phyloP scores from a whole-genome alignment of 2,888 invertebrate species.

The Pollenia labialis region DNA sequence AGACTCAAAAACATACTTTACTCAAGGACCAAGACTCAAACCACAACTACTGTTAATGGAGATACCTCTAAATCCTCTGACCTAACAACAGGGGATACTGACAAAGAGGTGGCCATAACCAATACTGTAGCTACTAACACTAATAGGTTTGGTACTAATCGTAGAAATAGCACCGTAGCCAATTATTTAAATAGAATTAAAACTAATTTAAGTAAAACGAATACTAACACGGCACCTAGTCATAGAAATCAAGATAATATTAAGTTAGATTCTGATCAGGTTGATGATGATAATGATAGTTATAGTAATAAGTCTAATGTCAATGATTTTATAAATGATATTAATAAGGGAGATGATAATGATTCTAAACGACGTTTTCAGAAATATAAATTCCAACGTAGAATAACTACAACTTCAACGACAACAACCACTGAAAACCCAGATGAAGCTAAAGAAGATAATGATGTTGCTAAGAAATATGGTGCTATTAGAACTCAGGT shows the following conservation, averaged over 20 bases:
- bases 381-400: slow-evolving; percentile 82
- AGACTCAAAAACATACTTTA: slow-evolving; percentile 73
- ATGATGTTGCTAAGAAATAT: slow-evolving; percentile 51
- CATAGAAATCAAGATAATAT: slow-evolving; percentile 67
- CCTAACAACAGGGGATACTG: slow-evolving; percentile 56
- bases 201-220: slow-evolving; percentile 76
- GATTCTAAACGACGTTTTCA: slow-evolving; percentile 84
- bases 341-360: slow-evolving; percentile 78
- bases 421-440: slow-evolving; percentile 54
- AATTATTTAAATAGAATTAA: slow-evolving; percentile 79
- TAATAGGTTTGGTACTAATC: slow-evolving; percentile 75
- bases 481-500: slow-evolving; percentile 69
- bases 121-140: slow-evolving; percentile 64
- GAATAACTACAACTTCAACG: slow-evolving; percentile 75
- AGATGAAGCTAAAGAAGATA: slow-evolving; percentile 66
- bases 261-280: slow-evolving; percentile 46
- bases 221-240: slow-evolving; percentile 74
- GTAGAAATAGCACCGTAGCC: slow-evolving; percentile 80
- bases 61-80: slow-evolving; percentile 63
- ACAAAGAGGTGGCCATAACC: slow-evolving; percentile 60
- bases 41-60: slow-evolving; percentile 40
- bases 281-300: slow-evolving; percentile 50
- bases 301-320: slow-evolving; percentile 66
- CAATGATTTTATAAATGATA: slow-evolving; percentile 59
- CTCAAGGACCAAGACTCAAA: slow-evolving; percentile 45